These are phyloP conservation scores for Lepetodrilus schrolli DNA, from an alignment of 2,888 invertebrate genomes.

Conservation along the genomic window DNA sequence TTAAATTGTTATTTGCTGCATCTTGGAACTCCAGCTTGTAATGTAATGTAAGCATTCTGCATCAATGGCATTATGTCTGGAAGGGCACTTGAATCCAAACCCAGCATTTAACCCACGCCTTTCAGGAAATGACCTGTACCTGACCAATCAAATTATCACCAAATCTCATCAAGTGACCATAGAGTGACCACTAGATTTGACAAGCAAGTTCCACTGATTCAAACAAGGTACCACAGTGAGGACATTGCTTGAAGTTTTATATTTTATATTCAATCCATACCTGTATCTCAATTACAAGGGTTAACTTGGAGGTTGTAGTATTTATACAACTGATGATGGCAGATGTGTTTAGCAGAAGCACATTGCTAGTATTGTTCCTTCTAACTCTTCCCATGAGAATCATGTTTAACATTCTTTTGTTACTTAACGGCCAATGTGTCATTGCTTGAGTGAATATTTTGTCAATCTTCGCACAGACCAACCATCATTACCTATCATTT, in stretches of 20 bases:
- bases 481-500: not conserved
- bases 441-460: slow-evolving; percentile 14
- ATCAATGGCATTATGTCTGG: not conserved
- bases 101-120: not conserved
- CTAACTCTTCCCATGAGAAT: slow-evolving; percentile 15
- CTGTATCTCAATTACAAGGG: not conserved
- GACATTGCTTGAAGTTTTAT: not conserved
- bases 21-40: not conserved
- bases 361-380: not conserved
- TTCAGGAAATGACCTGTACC: not conserved
- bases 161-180: not conserved
- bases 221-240: not conserved
- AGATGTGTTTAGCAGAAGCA: slow-evolving; percentile 8
- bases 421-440: not conserved
- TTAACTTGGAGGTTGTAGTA: not conserved
- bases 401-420: slow-evolving; percentile 1
- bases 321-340: slow-evolving; percentile 14
- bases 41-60: not conserved
- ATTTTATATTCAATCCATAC: not conserved
- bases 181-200: slow-evolving; percentile 12
- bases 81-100: not conserved
- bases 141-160: not conserved
- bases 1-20: not conserved
- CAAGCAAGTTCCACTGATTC: not conserved
- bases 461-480: not conserved